Evolutionary conservation across 2,113 vertebrate species (phyloP), one percentile per base, ranked within the genome.

Genomic region (Chinchilla lanigera): DNA sequence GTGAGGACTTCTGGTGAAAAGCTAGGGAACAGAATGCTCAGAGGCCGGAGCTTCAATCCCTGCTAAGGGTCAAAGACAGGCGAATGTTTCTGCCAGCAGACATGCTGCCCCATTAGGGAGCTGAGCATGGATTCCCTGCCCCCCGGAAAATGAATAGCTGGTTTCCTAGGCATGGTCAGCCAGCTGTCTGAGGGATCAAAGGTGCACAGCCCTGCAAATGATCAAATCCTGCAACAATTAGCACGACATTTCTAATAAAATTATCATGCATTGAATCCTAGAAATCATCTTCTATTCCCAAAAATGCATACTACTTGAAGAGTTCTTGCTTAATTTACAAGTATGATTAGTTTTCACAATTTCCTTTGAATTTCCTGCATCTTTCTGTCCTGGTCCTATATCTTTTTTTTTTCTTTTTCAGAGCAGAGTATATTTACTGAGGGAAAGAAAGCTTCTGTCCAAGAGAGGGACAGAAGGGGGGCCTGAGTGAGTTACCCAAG

Each of bases 31-130:
- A 96, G 87, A 97, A 91, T 50, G 58, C 87, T 93, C 60, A 41
- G 44, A 95, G 90, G 52, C 84, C 84, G 22, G 80, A 73, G 90
- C 58, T 95, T 87, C 82, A 95, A 84, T 82, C 85, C n/a, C 78
- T 96, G 63, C 58, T 75, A 82, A 95, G 77, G 73, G 97, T 96
- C 93, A 97, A 93, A 94, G 90, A 50, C 90, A 96, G 85, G 75
- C 65, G 61, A 67, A 92, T 4, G n/a, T 89, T 82, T 41, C 58
- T 52, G 13, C 81, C 60, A 73, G 33, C 7, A 17, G 63, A 85
- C 14, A 6, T 33, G 38, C 83, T 73, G n/a, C 33, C 65, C 81
- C 69, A n/a, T 54, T 52, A 75, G 67, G 69, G 83, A 82, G 54
- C 28, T 58, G 65, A 24, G 47, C 28, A 16, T 26, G 54, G 52